These are phyloP conservation scores for Streptopelia turtur DNA, from an alignment of 2,797 vertebrate species.

Conservation along the genomic window DNA sequence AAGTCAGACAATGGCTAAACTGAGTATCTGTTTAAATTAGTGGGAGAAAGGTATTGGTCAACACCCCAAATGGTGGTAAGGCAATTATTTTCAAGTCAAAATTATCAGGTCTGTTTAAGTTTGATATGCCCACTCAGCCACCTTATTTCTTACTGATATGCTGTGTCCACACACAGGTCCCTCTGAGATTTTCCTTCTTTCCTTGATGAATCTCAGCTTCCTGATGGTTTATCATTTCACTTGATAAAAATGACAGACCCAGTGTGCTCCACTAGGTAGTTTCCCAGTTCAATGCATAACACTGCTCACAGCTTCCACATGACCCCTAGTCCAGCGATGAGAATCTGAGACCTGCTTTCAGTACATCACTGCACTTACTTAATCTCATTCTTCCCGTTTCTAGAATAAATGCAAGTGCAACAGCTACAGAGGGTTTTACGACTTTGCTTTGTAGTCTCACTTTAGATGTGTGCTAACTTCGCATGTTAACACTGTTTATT, in stretches of 20 bases:
- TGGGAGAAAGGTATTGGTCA: not conserved
- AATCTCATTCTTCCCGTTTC: not conserved
- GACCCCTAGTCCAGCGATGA: accelerated
- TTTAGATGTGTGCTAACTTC: not conserved
- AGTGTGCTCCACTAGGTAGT: no score
- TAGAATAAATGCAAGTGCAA: not conserved
- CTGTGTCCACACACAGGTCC: not conserved
- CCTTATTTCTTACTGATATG: not conserved
- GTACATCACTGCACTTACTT: not conserved
- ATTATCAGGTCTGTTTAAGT: not conserved
- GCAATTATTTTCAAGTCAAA: not conserved
- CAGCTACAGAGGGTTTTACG: not conserved
- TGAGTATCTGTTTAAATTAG: not conserved
- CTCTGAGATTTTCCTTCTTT: not conserved
- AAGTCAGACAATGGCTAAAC: not conserved
- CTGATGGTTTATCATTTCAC: not conserved
- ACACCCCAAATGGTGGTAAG: not conserved
- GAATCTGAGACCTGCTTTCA: not conserved
- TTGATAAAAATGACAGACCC: not conserved
- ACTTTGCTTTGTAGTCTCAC: not conserved
- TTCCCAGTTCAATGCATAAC: not conserved
- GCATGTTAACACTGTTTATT: conserved; percentile 12
- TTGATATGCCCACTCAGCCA: not conserved
- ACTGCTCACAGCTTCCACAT: not conserved
- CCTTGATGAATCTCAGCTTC: not conserved